A percentile compares a stretch with the other conserved stretches of the same genome.
Evolutionary conservation across 2,113 vertebrate species (phyloP).

Genomic region (Oxygymnocypris stewartii): DNA sequence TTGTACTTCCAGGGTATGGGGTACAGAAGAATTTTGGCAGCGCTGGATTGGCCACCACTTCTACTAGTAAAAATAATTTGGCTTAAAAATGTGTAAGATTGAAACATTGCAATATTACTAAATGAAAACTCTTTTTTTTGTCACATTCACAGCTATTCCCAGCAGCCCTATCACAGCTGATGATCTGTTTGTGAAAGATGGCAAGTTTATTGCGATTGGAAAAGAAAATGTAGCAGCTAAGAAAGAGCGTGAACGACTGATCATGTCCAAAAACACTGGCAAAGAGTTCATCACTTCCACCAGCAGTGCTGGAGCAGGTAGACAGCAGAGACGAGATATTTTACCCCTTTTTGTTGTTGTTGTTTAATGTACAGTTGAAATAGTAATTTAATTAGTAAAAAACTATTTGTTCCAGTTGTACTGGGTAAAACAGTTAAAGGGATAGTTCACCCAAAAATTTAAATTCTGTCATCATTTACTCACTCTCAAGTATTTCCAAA

Average conservation of each 20-base stretch:
- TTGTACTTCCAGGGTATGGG: constrained; percentile 76
- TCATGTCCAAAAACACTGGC: constrained; percentile 88
- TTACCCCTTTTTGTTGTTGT: too few species aligned
- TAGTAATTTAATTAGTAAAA: neutral
- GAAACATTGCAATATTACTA: neutral
- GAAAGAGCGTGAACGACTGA: constrained; percentile 85
- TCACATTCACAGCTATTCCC: constrained; percentile 66
- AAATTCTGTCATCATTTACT: too few species aligned
- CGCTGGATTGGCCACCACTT: constrained; percentile 69
- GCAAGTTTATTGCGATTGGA: constrained; percentile 86
- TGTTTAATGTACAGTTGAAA: neutral
- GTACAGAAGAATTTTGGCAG: constrained; percentile 82
- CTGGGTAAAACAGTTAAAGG: neutral
- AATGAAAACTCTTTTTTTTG: neutral
- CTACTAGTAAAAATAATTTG: constrained; percentile 68
- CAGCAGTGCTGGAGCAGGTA: constrained; percentile 61
- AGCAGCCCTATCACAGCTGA: constrained; percentile 71
- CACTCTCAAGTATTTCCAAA: too few species aligned
- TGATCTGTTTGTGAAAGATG: constrained; percentile 84
- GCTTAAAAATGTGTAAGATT: neutral
- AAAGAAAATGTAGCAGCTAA: constrained; percentile 84
- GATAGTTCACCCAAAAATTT: too few species aligned
- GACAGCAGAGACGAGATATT: neutral
- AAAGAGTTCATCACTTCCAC: constrained; percentile 84
- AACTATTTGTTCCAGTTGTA: neutral